Percentiles rank a stretch among this genome's conserved stretches.
Conservation (phyloP, 2,113 vertebrate genomes). For the Ceratotherium simum region DNA sequence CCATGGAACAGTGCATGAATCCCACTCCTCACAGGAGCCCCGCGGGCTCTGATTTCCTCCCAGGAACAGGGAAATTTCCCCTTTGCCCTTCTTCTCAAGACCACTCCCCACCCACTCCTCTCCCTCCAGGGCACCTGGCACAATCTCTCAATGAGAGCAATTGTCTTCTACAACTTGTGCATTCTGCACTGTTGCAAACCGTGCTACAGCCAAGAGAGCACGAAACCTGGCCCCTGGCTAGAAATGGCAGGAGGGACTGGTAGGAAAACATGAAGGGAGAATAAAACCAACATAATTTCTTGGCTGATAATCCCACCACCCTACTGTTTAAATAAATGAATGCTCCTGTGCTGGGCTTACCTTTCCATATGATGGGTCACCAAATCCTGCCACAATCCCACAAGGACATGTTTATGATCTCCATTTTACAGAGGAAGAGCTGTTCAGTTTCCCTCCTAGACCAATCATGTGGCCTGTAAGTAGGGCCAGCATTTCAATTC, state of each 20-base stretch:
- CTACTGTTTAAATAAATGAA: conserved; percentile 6
- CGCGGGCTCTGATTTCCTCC: not conserved
- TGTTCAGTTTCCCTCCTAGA: not conserved
- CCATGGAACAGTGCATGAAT: not conserved
- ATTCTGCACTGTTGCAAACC: not conserved
- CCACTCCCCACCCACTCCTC: not conserved
- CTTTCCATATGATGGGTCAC: not conserved
- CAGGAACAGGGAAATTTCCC: not conserved
- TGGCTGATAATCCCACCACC: not conserved
- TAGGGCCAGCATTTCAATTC: not conserved
- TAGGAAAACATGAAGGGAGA: not conserved
- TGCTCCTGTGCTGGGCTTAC: not conserved
- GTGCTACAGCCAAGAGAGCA: not conserved
- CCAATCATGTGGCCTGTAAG: not conserved
- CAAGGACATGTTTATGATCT: not conserved
- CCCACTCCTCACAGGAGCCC: not conserved
- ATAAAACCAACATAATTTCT: not conserved
- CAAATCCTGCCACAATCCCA: not conserved
- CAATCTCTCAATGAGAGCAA: not conserved
- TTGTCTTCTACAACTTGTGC: not conserved
- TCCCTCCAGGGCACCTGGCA: not conserved
- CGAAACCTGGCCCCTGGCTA: not conserved
- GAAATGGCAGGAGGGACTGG: not conserved
- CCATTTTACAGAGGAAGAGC: not conserved
- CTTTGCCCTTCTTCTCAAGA: not conserved